A percentile compares a stretch with the other conserved stretches of the same genome.
These are phyloP conservation scores for Lysandra coridon DNA, from an alignment of 2,888 invertebrate genomes.

Conservation along the genomic window DNA sequence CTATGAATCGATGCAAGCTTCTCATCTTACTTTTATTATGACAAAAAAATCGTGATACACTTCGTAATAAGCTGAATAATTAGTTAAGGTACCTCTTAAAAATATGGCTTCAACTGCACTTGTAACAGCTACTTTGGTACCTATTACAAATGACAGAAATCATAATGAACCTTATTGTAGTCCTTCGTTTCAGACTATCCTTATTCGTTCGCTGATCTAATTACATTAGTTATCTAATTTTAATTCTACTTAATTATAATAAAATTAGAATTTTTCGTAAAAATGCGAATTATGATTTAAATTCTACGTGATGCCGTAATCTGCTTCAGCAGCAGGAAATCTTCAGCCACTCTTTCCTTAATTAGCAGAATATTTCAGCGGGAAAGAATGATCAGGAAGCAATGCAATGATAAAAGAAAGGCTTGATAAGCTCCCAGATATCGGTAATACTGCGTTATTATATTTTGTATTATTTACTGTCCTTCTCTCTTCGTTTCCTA, in stretches of 20 bases:
- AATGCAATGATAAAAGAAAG: conserved; percentile 63
- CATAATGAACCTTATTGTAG: neutral
- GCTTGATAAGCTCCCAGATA: conserved; percentile 58
- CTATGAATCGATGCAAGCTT: no score
- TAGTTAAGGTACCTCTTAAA: no score
- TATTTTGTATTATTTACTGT: conserved; percentile 12
- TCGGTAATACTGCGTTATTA: conserved; percentile 38
- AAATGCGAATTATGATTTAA: conserved; percentile 55
- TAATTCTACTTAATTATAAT: neutral
- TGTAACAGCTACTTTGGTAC: no score
- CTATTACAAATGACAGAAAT: no score
- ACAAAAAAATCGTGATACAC: no score
- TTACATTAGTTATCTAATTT: neutral
- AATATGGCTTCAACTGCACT: no score
- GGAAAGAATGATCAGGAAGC: conserved; percentile 69
- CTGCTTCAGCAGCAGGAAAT: conserved; percentile 70
- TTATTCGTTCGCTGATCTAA: neutral
- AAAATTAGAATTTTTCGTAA: conserved; percentile 2
- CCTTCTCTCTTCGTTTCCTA: neutral
- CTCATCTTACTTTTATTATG: no score
- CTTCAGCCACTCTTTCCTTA: conserved; percentile 74
- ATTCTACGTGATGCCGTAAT: conserved; percentile 67
- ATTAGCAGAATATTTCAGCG: conserved; percentile 74
- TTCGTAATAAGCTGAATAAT: no score
- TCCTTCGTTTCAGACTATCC: neutral